These are phyloP conservation scores for Liposcelis brunnea DNA, from an alignment of 2,888 invertebrate species.

Conservation along the genomic window DNA sequence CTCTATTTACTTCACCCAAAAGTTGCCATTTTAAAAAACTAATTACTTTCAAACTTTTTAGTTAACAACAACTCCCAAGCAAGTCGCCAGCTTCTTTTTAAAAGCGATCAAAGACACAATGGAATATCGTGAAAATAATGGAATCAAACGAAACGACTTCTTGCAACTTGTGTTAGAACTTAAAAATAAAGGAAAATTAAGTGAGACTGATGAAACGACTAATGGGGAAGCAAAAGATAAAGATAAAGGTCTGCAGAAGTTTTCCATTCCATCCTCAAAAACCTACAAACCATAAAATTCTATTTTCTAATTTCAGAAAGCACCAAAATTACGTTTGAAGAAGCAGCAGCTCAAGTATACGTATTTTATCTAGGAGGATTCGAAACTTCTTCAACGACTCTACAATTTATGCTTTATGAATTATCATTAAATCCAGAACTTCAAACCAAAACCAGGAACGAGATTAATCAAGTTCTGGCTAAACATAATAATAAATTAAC, in stretches of 20 bases:
- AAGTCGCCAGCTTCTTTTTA: slow-evolving; percentile 18
- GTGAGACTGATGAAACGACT: not conserved
- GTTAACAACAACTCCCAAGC: too few relatives aligned
- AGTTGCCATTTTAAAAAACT: too few relatives aligned
- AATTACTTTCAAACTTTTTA: too few relatives aligned
- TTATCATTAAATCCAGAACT: slow-evolving; percentile 27
- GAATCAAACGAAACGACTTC: slow-evolving; percentile 20
- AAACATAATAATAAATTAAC: slow-evolving; percentile 23
- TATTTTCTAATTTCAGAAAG: not conserved
- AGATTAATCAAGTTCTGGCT: slow-evolving; percentile 24
- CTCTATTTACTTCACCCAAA: too few relatives aligned
- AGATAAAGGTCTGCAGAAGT: too few relatives aligned
- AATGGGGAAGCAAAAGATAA: too few relatives aligned
- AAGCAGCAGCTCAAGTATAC: slow-evolving; percentile 27
- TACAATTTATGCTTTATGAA: slow-evolving; percentile 29
- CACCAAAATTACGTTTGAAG: not conserved
- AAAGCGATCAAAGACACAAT: slow-evolving; percentile 20
- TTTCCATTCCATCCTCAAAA: too few relatives aligned
- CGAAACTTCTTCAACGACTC: slow-evolving; percentile 32
- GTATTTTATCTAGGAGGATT: too few relatives aligned
- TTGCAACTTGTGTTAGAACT: slow-evolving; percentile 18
- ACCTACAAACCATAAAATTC: too few relatives aligned
- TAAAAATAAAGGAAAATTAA: slow-evolving; percentile 9
- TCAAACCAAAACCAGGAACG: slow-evolving; percentile 26
- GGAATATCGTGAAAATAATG: slow-evolving; percentile 17